Base-by-base conservation (phyloP, 2,797 vertebrate species). In the Macropus fuliginosus region DNA sequence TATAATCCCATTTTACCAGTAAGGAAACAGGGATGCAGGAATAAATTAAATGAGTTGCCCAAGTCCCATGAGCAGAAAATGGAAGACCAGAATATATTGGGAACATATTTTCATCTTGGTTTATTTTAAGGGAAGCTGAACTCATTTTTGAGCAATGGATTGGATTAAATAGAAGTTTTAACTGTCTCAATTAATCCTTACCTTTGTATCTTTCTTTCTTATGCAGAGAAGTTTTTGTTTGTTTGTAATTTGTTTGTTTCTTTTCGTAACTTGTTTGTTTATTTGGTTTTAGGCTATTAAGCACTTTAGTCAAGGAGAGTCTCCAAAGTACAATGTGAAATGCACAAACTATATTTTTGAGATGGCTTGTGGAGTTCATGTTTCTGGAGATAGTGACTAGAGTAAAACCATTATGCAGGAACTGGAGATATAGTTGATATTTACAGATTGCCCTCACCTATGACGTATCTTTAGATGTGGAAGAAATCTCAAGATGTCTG, bases 241-340 rank as follows among this genome's bases (percentile, higher is more conserved):
- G 81, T 29, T 90, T 89, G 52, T 6, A 6, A 52, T 93, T 1
- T 74, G 89, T 97, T 93, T 55, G 24, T 95, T 89, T 52, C 52
- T 52, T 66, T 96, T 96, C 13, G 40, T 10, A 56, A 1, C 0
- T 40, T 27, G 10, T 50, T 87, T 46, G 4, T 87, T 87, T 87
- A 6, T 81, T 8, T 81, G 21, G 8, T 87, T 50, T 50, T 87
- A 87, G 24, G 3, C 3, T 87, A 0, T 81, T 13, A 81, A 46
- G 21, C 24, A 50, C 46, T 46, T 81, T 81, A 21, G 40, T 27
- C 40, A 81, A 81, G 74, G 18, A 46, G 11, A 87, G 40, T 27
- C 74, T 91, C 21, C 87, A 55, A 90, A 31, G 93, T 55, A 46
- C 0, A 92, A 3, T 34, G 29, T 92, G 92, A 0, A 90, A 40